phyloP scores from a whole-genome alignment of 2,113 vertebrate genomes.

The Coreoperca whiteheadi region DNA sequence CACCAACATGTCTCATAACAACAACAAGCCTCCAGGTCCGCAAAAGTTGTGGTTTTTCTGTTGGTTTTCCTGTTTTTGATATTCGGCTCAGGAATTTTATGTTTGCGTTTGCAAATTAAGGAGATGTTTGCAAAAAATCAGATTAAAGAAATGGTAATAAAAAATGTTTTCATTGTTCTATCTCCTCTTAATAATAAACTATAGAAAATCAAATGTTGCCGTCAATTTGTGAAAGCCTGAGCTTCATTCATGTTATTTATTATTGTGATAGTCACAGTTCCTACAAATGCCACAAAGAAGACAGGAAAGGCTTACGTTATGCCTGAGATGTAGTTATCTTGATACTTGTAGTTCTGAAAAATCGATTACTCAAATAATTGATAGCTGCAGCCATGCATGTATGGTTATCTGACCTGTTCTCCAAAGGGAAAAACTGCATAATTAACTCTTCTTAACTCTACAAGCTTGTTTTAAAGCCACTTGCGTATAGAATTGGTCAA shows the following conservation, averaged over 20 bases:
- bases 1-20: conserved; percentile 15
- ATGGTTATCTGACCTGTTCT: background rate
- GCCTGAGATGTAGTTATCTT: no score
- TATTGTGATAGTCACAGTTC: no score
- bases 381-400: no score
- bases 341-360: no score
- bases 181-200: background rate
- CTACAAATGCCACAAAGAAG: no score
- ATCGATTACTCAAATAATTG: no score
- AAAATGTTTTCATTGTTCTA: background rate
- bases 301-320: no score
- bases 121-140: background rate
- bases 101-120: background rate
- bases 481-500: background rate
- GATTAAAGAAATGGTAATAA: background rate
- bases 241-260: no score
- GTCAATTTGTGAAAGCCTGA: no score
- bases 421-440: background rate
- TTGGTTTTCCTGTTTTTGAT: background rate
- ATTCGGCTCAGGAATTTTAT: background rate
- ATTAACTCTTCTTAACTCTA: background rate
- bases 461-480: background rate
- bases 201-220: no score
- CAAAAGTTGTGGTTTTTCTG: background rate
- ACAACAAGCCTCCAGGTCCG: conserved; percentile 8